Base-by-base conservation (phyloP, 2,113 vertebrate genomes). In the Theropithecus gelada region DNA sequence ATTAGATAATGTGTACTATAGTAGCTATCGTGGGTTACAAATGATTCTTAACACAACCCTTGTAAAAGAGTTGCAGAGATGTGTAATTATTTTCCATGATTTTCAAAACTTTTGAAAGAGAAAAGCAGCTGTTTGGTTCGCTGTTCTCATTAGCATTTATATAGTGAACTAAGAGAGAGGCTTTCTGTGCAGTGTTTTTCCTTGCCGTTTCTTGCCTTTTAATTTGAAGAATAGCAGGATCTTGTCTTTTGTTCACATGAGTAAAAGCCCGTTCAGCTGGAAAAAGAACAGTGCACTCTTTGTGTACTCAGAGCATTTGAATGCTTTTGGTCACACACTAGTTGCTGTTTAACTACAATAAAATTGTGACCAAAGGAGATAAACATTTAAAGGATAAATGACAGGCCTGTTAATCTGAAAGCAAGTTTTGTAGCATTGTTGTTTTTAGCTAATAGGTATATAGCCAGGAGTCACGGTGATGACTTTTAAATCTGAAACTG, bases 51-150 rank as follows among this genome's bases (percentile, higher is more conserved):
- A 80, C 55, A n/a, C 38, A 92, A 48, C 83, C 94, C 95, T 98
- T 97, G 84, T 96, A 97, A 98, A 98, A 98, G 85, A 66, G 83
- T 59, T 75, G 96, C 89, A 97, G 90, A 98, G 94, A 96, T 97
- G 79, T 97, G 98, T 98, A 97, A 97, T 98, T 98, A 97, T 98
- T 98, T 98, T 97, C 95, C 97, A 97, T 88, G 93, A 97, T 93
- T 98, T 98, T 97, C 97, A 84, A 97, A 98, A 95, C 95, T 97
- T 96, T 83, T 88, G 92, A 89, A 97, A 96, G 98, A 97, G 96
- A 97, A 98, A 98, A 96, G 73, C 82, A 30, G 61, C 70, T 25
- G 6, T 86, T 93, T 95, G 76, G 64, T 72, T 88, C 66, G 50
- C 88, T 50, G 59, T 94, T 96, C 83, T 98, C 94, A 98, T 98